Evolutionary conservation across 1,140 invertebrate species (phyloP).

Genomic region (Polypedilum pembai): DNA sequence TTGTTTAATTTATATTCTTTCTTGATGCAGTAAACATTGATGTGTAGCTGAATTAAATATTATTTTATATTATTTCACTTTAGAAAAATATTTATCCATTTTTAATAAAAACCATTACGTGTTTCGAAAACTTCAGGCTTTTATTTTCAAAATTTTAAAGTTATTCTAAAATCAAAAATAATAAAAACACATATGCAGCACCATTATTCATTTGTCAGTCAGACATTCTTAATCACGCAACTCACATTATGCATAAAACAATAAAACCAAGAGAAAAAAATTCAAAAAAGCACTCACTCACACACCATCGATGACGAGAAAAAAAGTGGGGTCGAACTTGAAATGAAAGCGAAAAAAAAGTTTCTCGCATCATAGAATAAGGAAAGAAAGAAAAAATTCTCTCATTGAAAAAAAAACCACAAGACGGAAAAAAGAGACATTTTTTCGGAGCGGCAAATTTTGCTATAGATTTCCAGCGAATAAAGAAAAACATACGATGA

Average conservation of each 20-base stretch:
- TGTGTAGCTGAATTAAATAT: no score
- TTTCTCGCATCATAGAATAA: slow-evolving; percentile 29
- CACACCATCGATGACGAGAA: slow-evolving; percentile 25
- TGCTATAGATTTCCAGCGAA: neutral
- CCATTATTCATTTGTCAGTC: neutral
- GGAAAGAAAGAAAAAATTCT: slow-evolving; percentile 27
- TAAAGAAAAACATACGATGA: neutral
- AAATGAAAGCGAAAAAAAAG: slow-evolving; percentile 32
- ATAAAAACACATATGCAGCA: neutral
- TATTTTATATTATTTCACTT: no score
- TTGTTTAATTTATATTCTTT: no score
- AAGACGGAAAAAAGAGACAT: slow-evolving; percentile 25
- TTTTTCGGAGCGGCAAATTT: slow-evolving; percentile 3
- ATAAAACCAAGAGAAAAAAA: slow-evolving; percentile 13
- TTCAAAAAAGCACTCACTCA: slow-evolving; percentile 20
- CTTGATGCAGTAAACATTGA: no score
- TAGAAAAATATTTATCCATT: no score
- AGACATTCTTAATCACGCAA: neutral
- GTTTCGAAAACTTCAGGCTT: no score
- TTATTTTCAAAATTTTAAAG: no score
- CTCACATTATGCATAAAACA: neutral
- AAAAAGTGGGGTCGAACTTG: slow-evolving; percentile 31
- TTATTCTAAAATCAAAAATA: no score
- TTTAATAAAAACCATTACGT: no score
- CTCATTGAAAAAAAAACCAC: slow-evolving; percentile 26